These are phyloP conservation scores for Nemotelus pantherinus DNA, from an alignment of 2,888 invertebrate genomes.

Conservation along the genomic window DNA sequence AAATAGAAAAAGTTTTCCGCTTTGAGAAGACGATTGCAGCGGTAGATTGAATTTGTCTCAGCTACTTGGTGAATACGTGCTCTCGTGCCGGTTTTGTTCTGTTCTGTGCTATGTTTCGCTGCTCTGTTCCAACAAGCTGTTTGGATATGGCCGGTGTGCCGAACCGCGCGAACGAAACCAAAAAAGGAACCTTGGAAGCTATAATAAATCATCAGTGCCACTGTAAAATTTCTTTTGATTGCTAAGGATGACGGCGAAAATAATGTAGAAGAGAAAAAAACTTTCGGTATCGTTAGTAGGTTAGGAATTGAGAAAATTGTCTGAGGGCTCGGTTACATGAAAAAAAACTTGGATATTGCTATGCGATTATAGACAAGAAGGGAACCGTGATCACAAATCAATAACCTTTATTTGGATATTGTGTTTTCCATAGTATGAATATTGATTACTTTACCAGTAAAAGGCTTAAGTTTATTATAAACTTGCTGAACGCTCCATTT, in stretches of 20 bases:
- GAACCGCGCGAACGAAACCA: neutral
- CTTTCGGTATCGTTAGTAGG: slow-evolving; percentile 20
- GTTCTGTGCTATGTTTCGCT: no score
- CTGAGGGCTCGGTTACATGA: neutral
- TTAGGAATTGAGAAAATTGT: no score
- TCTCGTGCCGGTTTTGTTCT: neutral
- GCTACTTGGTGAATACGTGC: slow-evolving; percentile 34
- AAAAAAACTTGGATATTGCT: neutral
- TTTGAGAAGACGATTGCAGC: slow-evolving; percentile 23
- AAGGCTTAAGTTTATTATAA: no score
- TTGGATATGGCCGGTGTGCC: no score
- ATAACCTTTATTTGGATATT: no score
- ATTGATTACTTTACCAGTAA: no score
- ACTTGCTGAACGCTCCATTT: no score
- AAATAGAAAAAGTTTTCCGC: slow-evolving; percentile 42
- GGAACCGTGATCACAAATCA: no score
- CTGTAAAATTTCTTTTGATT: slow-evolving; percentile 38
- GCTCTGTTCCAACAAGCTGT: no score
- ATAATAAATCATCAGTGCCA: slow-evolving; percentile 39
- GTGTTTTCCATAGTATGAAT: no score
- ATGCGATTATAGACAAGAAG: no score
- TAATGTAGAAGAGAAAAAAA: neutral
- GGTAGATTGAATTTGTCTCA: slow-evolving; percentile 38
- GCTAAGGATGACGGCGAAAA: neutral
- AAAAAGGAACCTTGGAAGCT: slow-evolving; percentile 27